These are phyloP conservation scores for Buceros bicornis DNA, from an alignment of 2,797 vertebrate species.

Conservation along the genomic window DNA sequence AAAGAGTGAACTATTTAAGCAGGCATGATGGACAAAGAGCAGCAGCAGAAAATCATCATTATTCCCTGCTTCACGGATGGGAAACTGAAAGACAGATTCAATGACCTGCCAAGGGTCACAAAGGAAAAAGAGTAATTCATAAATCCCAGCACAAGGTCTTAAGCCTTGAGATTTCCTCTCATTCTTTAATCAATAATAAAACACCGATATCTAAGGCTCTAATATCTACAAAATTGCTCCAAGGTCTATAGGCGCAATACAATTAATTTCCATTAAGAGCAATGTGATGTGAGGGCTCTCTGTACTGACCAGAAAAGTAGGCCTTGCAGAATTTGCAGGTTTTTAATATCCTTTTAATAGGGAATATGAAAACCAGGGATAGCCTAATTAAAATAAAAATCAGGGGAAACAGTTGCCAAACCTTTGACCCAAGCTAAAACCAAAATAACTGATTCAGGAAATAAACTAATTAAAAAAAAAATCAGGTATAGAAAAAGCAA, in stretches of 20 bases:
- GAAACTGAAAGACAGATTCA: conserved; percentile 51
- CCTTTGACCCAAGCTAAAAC: neutral
- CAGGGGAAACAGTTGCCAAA: neutral
- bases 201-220: conserved; percentile 20
- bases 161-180: conserved; percentile 28
- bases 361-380: neutral
- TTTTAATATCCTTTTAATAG: conserved; percentile 27
- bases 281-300: neutral
- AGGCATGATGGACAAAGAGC: conserved; percentile 43
- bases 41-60: conserved; percentile 49
- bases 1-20: conserved; percentile 14
- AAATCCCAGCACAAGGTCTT: conserved; percentile 54
- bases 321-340: neutral
- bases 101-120: conserved; percentile 46
- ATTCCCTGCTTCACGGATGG: conserved; percentile 46
- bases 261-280: conserved; percentile 51
- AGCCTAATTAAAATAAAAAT: conserved; percentile 16
- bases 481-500: neutral
- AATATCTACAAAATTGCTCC: conserved; percentile 49
- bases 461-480: neutral
- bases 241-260: neutral
- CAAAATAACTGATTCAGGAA: neutral
- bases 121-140: conserved; percentile 50
- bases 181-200: conserved; percentile 62
- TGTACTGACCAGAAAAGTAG: neutral